Evolutionary conservation across 2,113 vertebrate genomes (phyloP).

Genomic region (Varanus salvator): DNA sequence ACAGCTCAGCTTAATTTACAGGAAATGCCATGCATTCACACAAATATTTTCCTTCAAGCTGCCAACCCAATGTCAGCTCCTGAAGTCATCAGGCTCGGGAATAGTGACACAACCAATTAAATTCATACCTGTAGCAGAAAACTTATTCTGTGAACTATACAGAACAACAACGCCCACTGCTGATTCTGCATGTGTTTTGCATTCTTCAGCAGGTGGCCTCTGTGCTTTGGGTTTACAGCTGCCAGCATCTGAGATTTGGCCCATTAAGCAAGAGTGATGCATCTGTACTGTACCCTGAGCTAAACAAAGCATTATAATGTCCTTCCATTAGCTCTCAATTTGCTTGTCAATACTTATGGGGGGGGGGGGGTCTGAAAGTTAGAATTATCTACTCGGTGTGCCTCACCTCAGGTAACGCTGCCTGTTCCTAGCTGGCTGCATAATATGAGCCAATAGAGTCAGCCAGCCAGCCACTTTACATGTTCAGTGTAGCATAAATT

Average conservation of each 20-base stretch:
- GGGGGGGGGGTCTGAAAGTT: background rate
- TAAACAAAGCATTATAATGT: background rate
- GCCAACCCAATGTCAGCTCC: background rate
- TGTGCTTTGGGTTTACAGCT: background rate
- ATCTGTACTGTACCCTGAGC: background rate
- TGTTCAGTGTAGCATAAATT: background rate
- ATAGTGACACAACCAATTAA: background rate
- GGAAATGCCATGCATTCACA: background rate
- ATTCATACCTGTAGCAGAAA: background rate
- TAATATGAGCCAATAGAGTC: background rate
- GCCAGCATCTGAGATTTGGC: background rate
- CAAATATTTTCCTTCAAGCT: background rate
- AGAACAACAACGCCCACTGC: background rate
- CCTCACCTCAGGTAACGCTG: background rate
- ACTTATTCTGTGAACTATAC: background rate
- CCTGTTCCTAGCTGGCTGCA: background rate
- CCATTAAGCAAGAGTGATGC: background rate
- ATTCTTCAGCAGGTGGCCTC: background rate
- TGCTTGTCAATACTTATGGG: constrained; percentile 19
- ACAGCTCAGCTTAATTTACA: background rate
- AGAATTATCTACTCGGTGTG: background rate
- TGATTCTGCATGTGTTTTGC: background rate
- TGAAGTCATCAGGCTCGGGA: background rate
- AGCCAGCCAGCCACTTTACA: background rate
- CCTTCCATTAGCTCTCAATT: background rate